Base-by-base conservation (phyloP, 2,888 invertebrate genomes). In the Steromphala cineraria region DNA sequence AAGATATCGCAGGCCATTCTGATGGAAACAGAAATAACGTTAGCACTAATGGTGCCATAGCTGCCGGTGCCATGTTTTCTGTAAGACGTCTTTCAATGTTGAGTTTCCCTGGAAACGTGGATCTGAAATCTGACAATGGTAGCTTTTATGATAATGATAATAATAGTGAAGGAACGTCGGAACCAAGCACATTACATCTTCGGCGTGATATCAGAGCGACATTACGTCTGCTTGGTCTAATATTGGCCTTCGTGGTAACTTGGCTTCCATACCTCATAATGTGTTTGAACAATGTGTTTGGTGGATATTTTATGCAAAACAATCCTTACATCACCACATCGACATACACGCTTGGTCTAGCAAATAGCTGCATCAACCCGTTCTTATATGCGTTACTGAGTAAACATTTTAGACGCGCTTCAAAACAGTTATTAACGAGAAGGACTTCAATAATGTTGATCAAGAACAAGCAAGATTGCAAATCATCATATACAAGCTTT, bases 371-470 rank as follows among this genome's bases (percentile, higher is more conserved):
- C 5, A 78, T 83, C 7, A 86, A 87, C 80, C 87, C 87, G 1
- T 82, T 85, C 40, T 31, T 86, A 24, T 87, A 87, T 67, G 87
- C 85, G 7, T 81, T 87, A 10, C n/a, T 80, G n/a, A 86, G 85
- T 55, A 82, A 81, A 55, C 56, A 84, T 24, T 87, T 87, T 75
- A 80, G 87, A 7, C 79, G 31, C 53, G 79, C 79, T 31, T 76
- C 77, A n/a, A 31, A 36, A 53, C 17, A 53, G 21, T 77, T 82
- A n/a, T 56, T 82, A 21, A 31, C 53, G 13, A 71, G 19, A 71
- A 36, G 36, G 19, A 19, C 71, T n/a, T 31, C 40, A 15, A 24
- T 36, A 4, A 17, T 40, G 13, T 15, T 15, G 71, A 24, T 52
- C 2, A 24, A 36, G 1, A 67, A 67, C 40, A 17, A 78, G 31